Evolutionary conservation across 2,797 vertebrate species (phyloP).

Genomic region (Mormyrus proboscirostris): DNA sequence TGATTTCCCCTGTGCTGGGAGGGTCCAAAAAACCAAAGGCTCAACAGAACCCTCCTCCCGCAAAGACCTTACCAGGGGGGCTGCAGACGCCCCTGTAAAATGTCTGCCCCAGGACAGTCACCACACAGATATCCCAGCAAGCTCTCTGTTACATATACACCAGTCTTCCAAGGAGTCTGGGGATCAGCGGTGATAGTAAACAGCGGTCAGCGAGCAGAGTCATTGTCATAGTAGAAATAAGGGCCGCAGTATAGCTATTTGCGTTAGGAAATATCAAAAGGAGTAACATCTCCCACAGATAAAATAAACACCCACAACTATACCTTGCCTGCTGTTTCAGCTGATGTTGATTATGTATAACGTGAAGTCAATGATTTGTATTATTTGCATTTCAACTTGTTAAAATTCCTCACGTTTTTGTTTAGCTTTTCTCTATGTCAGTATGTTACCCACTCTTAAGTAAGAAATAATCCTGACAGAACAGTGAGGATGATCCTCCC

Average conservation of each 20-base stretch:
- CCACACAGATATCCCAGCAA: constrained; percentile 56
- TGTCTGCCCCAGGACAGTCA: constrained; percentile 58
- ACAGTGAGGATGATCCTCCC: constrained; percentile 37
- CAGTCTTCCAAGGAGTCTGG: constrained; percentile 52
- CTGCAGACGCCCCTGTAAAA: constrained; percentile 65
- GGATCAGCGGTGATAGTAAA: constrained; percentile 22
- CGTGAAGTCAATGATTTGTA: neutral
- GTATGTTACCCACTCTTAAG: neutral
- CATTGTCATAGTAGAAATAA: constrained; percentile 15
- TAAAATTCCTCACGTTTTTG: neutral
- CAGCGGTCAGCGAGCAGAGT: neutral
- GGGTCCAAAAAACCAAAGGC: constrained; percentile 57
- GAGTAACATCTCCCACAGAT: neutral
- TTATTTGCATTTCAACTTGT: neutral
- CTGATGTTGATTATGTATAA: neutral
- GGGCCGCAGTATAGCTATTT: neutral
- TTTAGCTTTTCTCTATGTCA: constrained; percentile 11
- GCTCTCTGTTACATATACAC: constrained; percentile 59
- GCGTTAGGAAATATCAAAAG: neutral
- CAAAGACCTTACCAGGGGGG: constrained; percentile 57
- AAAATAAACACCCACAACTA: neutral
- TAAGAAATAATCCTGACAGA: constrained; percentile 19
- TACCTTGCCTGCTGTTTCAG: neutral
- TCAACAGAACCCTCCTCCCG: constrained; percentile 60
- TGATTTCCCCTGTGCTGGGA: constrained; percentile 57